A percentile compares a stretch with the other conserved stretches of the same genome.
phyloP scores from a whole-genome alignment of 2,797 vertebrate genomes.

The Kryptopterus vitreolus region DNA sequence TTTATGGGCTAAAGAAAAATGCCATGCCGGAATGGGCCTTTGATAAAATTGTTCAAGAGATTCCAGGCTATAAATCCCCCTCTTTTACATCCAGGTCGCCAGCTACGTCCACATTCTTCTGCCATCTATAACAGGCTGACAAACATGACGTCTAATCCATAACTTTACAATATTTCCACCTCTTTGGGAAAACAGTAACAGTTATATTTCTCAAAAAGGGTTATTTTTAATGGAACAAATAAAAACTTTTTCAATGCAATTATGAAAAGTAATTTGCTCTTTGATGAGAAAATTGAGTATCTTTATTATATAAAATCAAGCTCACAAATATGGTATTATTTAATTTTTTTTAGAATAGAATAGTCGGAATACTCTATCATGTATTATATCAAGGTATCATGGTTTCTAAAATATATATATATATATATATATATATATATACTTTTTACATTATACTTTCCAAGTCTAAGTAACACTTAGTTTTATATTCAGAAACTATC shows the following conservation, averaged over 20 bases:
- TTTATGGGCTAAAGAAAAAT: conserved; percentile 98
- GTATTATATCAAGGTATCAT: no score
- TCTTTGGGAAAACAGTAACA: conserved; percentile 83
- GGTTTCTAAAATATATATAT: no score
- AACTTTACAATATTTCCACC: conserved; percentile 85
- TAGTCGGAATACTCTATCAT: no score
- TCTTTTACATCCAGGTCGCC: conserved; percentile 93
- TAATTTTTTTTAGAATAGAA: no score
- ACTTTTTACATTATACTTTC: no score
- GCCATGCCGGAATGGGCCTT: conserved; percentile 99
- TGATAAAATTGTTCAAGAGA: conserved; percentile 99
- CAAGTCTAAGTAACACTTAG: no score
- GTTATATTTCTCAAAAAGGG: conserved; percentile 77
- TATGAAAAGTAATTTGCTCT: conserved; percentile 3
- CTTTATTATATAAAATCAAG: background rate
- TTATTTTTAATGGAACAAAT: conserved; percentile 52
- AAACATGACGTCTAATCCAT: conserved; percentile 93
- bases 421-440: no score
- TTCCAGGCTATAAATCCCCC: conserved; percentile 99
- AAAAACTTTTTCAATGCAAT: conserved; percentile 27
- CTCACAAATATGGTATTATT: background rate
- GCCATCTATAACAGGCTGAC: conserved; percentile 93
- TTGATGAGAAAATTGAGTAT: background rate
- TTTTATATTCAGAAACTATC: no score
- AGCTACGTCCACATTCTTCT: conserved; percentile 95